Evolutionary conservation across 1,140 invertebrate species (phyloP).

Genomic region (Drosophila funebris): DNA sequence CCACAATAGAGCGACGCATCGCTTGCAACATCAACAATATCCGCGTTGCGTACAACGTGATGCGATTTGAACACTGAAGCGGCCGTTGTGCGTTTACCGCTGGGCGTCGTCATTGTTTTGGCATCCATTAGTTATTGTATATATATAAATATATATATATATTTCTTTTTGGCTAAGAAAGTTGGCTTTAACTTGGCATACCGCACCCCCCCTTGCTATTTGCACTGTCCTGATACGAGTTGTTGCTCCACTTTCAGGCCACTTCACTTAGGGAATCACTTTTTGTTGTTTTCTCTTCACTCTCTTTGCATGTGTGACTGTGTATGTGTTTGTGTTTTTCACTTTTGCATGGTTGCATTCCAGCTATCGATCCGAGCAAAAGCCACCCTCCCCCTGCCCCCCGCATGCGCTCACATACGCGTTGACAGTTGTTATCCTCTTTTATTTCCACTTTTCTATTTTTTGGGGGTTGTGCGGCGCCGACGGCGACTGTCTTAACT

Average conservation of each 20-base stretch:
- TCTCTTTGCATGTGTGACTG: slow-evolving; percentile 6
- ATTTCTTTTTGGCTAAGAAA: slow-evolving; percentile 31
- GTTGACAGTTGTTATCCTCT: slow-evolving; percentile 20
- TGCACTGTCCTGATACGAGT: not conserved
- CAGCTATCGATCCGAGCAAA: slow-evolving; percentile 64
- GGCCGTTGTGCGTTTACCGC: slow-evolving; percentile 64
- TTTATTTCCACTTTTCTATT: not conserved
- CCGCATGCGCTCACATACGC: not conserved
- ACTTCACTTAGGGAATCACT: slow-evolving; percentile 23
- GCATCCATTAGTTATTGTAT: slow-evolving; percentile 18
- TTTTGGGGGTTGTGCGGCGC: not conserved
- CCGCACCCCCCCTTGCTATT: not conserved
- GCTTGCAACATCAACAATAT: slow-evolving; percentile 77
- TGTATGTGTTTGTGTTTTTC: slow-evolving; percentile 25
- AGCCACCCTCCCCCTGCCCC: slow-evolving; percentile 25
- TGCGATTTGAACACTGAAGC: slow-evolving; percentile 68
- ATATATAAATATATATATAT: slow-evolving; percentile 10
- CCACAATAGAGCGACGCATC: slow-evolving; percentile 77
- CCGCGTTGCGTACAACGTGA: slow-evolving; percentile 58
- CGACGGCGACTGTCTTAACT: no score
- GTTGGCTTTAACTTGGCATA: slow-evolving; percentile 33
- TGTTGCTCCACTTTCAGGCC: slow-evolving; percentile 43
- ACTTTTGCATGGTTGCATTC: slow-evolving; percentile 69
- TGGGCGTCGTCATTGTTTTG: slow-evolving; percentile 49
- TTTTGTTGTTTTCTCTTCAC: slow-evolving; percentile 34